Conservation (phyloP, 2,113 vertebrate genomes). For the Monopterus albus region DNA sequence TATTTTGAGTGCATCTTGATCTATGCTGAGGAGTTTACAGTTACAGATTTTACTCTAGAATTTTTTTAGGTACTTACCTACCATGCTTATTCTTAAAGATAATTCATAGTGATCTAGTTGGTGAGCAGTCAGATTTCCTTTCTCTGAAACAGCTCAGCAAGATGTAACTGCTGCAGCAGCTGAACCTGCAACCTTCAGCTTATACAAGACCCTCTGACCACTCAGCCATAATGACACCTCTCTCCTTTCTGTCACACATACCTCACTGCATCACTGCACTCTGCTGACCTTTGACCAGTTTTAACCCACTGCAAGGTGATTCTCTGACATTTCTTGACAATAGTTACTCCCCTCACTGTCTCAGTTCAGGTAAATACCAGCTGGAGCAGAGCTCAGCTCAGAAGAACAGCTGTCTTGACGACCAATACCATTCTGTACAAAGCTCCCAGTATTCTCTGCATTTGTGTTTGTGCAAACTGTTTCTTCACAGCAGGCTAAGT, state of each 20-base stretch:
- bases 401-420: slow-evolving; percentile 8
- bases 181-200: slow-evolving; percentile 40
- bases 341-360: slow-evolving; percentile 12
- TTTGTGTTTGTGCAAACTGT: neutral
- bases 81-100: too few relatives aligned
- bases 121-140: slow-evolving; percentile 8
- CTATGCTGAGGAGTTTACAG: too few relatives aligned
- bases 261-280: slow-evolving; percentile 45
- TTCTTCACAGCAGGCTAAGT: neutral
- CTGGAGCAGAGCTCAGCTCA: neutral
- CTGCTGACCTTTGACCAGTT: slow-evolving; percentile 33
- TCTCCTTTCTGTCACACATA: slow-evolving; percentile 47
- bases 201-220: neutral
- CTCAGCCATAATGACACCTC: slow-evolving; percentile 42
- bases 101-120: too few relatives aligned
- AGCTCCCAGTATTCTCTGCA: neutral
- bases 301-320: neutral
- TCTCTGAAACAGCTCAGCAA: slow-evolving; percentile 10
- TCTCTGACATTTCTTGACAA: slow-evolving; percentile 7
- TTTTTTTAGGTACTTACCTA: too few relatives aligned
- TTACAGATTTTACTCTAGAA: too few relatives aligned
- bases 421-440: slow-evolving; percentile 1
- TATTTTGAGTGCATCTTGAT: too few relatives aligned
- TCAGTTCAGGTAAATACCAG: slow-evolving; percentile 24
- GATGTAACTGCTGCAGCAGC: neutral